Conservation (phyloP, 2,888 invertebrate species). For the Caenorhabditis sp. region DNA sequence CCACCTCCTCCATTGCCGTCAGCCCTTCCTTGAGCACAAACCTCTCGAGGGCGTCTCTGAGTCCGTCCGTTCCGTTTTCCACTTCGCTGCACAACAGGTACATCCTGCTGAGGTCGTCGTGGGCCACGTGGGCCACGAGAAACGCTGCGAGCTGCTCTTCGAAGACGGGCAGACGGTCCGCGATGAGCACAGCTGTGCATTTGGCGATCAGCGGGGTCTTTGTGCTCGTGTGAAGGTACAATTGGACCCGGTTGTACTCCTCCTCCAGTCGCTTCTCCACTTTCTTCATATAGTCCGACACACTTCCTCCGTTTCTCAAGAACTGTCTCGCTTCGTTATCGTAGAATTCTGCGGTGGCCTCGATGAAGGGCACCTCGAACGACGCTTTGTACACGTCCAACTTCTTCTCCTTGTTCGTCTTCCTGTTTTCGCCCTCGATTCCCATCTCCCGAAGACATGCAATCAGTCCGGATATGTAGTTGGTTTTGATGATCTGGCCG, state of each 20-base stretch:
- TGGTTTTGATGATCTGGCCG: conserved; percentile 95
- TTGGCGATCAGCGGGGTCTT: conserved; percentile 89
- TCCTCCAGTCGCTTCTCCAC: conserved; percentile 91
- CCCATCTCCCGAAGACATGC: conserved; percentile 89
- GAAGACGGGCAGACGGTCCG: conserved; percentile 95
- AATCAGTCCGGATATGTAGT: conserved; percentile 96
- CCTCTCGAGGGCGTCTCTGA: background rate
- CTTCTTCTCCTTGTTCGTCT: background rate
- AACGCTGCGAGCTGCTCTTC: conserved; percentile 89
- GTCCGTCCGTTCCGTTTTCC: background rate
- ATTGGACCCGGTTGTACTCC: conserved; percentile 92
- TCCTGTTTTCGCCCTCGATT: conserved; percentile 83
- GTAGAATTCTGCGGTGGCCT: conserved; percentile 95
- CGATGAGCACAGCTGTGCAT: conserved; percentile 94
- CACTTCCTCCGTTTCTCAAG: conserved; percentile 89
- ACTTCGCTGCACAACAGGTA: conserved; percentile 83
- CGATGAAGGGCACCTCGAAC: conserved; percentile 94
- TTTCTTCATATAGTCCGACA: conserved; percentile 99
- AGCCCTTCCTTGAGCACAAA: background rate
- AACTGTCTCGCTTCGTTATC: conserved; percentile 94
- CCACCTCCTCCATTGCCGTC: background rate
- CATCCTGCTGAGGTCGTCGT: conserved; percentile 82
- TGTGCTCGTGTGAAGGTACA: conserved; percentile 95
- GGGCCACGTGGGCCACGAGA: conserved; percentile 90
- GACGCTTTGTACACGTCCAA: conserved; percentile 81